Conservation (phyloP, 1,140 invertebrate species). For the Varroa destructor region DNA sequence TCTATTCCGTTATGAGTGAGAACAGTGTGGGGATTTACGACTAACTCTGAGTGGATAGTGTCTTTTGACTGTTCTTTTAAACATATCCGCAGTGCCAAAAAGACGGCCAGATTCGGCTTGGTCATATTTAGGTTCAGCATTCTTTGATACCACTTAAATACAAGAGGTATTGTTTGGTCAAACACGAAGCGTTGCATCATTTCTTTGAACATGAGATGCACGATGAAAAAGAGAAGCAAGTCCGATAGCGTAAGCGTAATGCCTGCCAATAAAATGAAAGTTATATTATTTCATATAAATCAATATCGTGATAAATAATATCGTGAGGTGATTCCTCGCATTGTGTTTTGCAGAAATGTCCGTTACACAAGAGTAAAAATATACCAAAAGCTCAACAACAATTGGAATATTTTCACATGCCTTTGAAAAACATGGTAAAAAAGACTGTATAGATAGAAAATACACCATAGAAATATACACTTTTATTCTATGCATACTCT, state of each 20-base stretch:
- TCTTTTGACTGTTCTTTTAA: constrained; percentile 32
- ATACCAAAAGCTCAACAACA: no score
- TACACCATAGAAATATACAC: no score
- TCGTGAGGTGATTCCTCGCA: no score
- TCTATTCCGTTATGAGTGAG: background rate
- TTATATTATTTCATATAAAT: no score
- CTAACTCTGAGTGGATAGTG: constrained; percentile 19
- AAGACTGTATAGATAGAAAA: no score
- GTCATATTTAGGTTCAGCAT: constrained; percentile 39
- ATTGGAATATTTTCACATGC: no score
- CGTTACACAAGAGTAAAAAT: no score
- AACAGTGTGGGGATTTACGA: constrained; percentile 5
- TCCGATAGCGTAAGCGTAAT: constrained; percentile 67
- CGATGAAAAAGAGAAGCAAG: constrained; percentile 59
- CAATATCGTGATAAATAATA: no score
- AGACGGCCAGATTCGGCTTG: constrained; percentile 20
- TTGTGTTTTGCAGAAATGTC: no score
- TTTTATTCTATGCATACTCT: no score
- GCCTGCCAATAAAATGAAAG: constrained; percentile 50
- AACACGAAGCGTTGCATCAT: constrained; percentile 38
- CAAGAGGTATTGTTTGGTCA: constrained; percentile 50
- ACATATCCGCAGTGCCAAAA: background rate
- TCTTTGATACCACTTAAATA: constrained; percentile 51
- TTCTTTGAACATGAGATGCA: constrained; percentile 51
- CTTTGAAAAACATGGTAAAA: no score